A percentile compares a stretch with the other conserved stretches of the same genome.
phyloP scores from a whole-genome alignment of 2,113 vertebrate genomes.

The Hypomesus transpacificus region DNA sequence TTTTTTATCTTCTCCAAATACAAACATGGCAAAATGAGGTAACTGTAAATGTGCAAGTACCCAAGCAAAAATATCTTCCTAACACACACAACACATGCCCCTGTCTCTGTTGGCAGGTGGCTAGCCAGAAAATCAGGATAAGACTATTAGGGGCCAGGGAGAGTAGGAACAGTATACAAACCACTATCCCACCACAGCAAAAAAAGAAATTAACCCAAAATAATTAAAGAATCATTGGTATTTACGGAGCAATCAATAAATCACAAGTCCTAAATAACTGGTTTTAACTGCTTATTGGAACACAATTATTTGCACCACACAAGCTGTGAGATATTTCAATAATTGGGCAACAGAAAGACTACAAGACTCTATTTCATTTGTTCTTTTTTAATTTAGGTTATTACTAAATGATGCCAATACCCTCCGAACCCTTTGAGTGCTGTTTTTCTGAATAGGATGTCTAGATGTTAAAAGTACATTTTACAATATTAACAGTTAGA shows the following conservation, averaged over 20 bases:
- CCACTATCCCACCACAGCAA: conserved; percentile 93
- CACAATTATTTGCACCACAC: conserved; percentile 81
- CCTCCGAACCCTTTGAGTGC: conserved; percentile 53
- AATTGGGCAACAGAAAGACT: conserved; percentile 78
- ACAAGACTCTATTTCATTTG: conserved; percentile 75
- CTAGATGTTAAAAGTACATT: conserved; percentile 69
- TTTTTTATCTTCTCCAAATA: conserved; percentile 85
- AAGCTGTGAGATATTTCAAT: conserved; percentile 82
- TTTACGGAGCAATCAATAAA: conserved; percentile 92
- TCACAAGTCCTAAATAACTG: conserved; percentile 90
- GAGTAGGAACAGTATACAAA: conserved; percentile 93
- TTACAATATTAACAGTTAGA: conserved; percentile 69
- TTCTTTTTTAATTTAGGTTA: conserved; percentile 15
- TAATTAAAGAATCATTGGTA: conserved; percentile 87
- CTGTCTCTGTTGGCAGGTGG: conserved; percentile 82
- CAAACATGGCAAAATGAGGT: conserved; percentile 99
- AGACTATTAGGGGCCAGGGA: conserved; percentile 82
- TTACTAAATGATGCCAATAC: conserved; percentile 59
- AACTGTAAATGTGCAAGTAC: conserved; percentile 99
- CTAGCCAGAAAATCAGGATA: conserved; percentile 71
- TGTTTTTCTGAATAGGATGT: conserved; percentile 52
- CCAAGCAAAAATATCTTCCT: conserved; percentile 97
- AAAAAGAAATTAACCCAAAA: neutral
- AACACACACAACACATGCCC: conserved; percentile 92
- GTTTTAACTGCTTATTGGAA: conserved; percentile 89